Percentiles rank a stretch among this genome's conserved stretches.
Conservation (phyloP, 2,113 vertebrate species). For the Menura novaehollandiae region DNA sequence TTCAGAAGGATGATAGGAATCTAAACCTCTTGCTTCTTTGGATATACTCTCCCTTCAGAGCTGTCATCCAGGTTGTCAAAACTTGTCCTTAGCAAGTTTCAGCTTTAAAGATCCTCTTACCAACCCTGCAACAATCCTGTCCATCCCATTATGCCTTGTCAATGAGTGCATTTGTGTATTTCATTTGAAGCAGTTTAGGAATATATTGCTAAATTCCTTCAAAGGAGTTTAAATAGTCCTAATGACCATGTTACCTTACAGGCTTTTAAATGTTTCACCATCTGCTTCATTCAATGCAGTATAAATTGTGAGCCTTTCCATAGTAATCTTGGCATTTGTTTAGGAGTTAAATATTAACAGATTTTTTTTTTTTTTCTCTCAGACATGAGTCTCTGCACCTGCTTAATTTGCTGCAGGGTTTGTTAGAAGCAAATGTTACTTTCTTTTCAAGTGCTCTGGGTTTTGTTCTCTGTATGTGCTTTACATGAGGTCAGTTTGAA, state of each 20-base stretch:
- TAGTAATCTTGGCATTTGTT: conserved; percentile 28
- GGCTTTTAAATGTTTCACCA: conserved; percentile 3
- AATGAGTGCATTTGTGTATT: not conserved
- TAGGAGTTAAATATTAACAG: conserved; percentile 38
- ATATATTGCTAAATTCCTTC: conserved; percentile 3
- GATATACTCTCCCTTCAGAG: conserved; percentile 1
- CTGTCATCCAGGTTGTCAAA: conserved; percentile 20
- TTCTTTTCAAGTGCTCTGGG: not conserved
- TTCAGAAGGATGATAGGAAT: not conserved
- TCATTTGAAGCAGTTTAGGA: not conserved
- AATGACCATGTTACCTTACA: conserved; percentile 39
- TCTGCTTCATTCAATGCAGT: not conserved
- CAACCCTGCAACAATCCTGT: not conserved
- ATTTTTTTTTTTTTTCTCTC: not conserved
- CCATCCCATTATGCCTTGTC: not conserved
- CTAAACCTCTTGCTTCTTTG: conserved; percentile 20
- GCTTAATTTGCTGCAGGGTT: not conserved
- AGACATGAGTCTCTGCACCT: conserved; percentile 24
- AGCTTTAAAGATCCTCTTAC: not conserved
- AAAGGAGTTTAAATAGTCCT: conserved; percentile 25
- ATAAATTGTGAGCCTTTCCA: not conserved
- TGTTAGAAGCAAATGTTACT: not conserved
- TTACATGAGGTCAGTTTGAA: not conserved
- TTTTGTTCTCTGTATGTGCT: not conserved
- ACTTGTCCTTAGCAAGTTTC: not conserved